Evolutionary conservation across 2,888 invertebrate species (phyloP), one percentile per base, ranked within the genome.

Genomic region (Stenurella melanura): DNA sequence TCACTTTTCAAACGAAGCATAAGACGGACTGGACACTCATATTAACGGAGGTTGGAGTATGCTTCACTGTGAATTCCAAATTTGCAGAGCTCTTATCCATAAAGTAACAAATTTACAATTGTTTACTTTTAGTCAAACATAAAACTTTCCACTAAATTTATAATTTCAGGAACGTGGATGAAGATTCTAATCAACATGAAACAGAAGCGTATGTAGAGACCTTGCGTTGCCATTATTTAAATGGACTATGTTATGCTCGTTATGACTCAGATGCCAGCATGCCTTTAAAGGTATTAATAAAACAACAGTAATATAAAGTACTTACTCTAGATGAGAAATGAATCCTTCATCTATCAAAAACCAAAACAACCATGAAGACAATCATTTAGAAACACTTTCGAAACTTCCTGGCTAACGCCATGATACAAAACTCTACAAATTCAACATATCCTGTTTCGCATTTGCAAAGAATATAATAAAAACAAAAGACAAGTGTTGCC

Each of bases 1-100:
- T 90, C 1, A 91, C 92, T 70, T 91, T 91, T 0, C 90, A 91
- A 26, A 87, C 85, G 1, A 85, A 85, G 67, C 82, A 84, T 1
- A 85, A 87, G 79, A 82, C 84, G 4, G 82, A 84, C 0, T 93
- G 92, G 92, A 87, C 87, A 0, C 88, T 91, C 0, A 90, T 93
- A 0, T 91, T 94, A 90, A 93, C 94, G 0, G 95, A 95, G 83
- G 88, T 91, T 7, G 95, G 95, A 0, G 89, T 91, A 0, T 95
- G 95, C 82, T 93, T 92, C 85, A 90, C 91, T 4, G 91, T 93
- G 38, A 94, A 94, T 84, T 93, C 94, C 0, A 87, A 92, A 34
- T 91, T 93, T 10, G 82, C 91, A 0, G 84, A 89, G 56, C 90
- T 92, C 73, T 87, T 92, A 0, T 88, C 90, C 9, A 86, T 92